Percentiles rank a stretch among this genome's conserved stretches.
Evolutionary conservation across 2,113 vertebrate species (phyloP).

Genomic region (Acrocephalus kingi): DNA sequence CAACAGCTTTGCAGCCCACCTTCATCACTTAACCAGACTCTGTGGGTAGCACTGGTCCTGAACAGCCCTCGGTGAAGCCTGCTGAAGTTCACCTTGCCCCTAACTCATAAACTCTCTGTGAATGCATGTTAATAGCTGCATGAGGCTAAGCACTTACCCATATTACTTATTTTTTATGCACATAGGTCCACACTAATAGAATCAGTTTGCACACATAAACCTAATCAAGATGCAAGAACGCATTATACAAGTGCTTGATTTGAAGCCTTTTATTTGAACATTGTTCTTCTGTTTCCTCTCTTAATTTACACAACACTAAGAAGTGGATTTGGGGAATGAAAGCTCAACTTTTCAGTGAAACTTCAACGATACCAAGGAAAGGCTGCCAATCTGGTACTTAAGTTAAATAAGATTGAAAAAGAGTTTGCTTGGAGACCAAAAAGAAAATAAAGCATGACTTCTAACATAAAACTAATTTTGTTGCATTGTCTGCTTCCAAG

Average conservation of each 20-base stretch:
- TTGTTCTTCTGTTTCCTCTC: not conserved
- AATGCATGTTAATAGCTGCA: not conserved
- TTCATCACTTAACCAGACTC: not conserved
- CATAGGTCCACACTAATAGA: not conserved
- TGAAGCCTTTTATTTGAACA: not conserved
- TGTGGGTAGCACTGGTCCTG: not conserved
- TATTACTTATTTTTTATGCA: not conserved
- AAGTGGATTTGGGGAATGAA: not conserved
- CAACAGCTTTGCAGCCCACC: not conserved
- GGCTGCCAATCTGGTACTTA: not conserved
- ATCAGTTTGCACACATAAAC: not conserved
- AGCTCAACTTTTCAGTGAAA: not conserved
- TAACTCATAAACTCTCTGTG: not conserved
- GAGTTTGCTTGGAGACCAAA: not conserved
- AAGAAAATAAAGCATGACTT: slow-evolving; percentile 21
- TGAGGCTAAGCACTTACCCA: not conserved
- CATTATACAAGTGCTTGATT: not conserved
- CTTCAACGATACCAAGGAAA: not conserved
- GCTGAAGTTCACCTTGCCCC: not conserved
- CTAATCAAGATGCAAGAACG: not conserved
- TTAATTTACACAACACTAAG: not conserved
- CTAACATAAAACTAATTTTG: not conserved
- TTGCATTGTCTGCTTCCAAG: not conserved
- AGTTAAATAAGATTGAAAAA: not conserved
- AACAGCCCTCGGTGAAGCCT: accelerated